Conservation (phyloP, 2,888 invertebrate species). For the Carterocephalus palaemon region DNA sequence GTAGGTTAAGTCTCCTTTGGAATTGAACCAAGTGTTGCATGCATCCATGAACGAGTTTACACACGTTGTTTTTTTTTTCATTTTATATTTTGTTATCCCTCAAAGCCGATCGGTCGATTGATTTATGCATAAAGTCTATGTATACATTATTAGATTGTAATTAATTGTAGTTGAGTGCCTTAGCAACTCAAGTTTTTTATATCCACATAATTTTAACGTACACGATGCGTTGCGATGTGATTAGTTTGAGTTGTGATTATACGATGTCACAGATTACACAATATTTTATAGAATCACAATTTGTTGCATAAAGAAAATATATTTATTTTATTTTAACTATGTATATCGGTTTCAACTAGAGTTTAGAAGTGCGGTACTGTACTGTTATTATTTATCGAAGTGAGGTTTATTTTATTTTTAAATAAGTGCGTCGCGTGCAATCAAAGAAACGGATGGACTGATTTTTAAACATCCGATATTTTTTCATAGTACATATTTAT, state of each 20-base stretch:
- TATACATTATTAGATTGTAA: constrained; percentile 58
- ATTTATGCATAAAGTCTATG: constrained; percentile 61
- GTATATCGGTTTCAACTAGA: constrained; percentile 28
- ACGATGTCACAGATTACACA: constrained; percentile 11
- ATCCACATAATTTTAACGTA: constrained; percentile 43
- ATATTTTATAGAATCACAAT: constrained; percentile 18
- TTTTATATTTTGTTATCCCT: constrained; percentile 40
- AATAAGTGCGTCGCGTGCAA: constrained; percentile 52
- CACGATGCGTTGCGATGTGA: constrained; percentile 21
- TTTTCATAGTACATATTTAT: constrained; percentile 38
- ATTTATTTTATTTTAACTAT: constrained; percentile 38
- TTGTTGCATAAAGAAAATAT: constrained; percentile 39
- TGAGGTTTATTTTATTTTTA: constrained; percentile 51
- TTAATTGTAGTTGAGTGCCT: constrained; percentile 74
- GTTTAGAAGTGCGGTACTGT: constrained; percentile 46
- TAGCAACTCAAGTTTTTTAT: constrained; percentile 71
- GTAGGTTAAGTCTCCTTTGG: constrained; percentile 70
- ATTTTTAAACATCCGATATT: constrained; percentile 58
- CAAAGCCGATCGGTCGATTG: constrained; percentile 41
- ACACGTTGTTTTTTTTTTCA: constrained; percentile 43
- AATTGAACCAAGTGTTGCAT: constrained; percentile 68
- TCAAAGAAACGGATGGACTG: constrained; percentile 69
- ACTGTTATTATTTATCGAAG: constrained; percentile 36
- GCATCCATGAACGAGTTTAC: constrained; percentile 64
- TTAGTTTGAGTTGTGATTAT: constrained; percentile 3